Evolutionary conservation across 2,888 invertebrate genomes (phyloP).

Genomic region (Caradrina clavipalpis): DNA sequence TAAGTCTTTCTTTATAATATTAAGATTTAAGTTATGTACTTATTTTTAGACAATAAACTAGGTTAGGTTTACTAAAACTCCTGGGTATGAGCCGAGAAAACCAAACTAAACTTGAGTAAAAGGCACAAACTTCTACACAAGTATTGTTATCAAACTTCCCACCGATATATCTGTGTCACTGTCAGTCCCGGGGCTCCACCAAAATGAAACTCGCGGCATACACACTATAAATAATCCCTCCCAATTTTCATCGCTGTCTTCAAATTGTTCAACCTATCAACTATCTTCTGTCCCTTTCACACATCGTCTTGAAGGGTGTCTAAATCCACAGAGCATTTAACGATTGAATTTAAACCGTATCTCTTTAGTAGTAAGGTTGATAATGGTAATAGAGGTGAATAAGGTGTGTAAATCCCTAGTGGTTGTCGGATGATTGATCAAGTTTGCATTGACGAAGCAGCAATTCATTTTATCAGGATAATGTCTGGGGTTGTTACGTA

Average conservation of each 20-base stretch:
- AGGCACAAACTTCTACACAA: not conserved
- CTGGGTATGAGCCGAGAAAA: not conserved
- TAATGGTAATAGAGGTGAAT: not conserved
- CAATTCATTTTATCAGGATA: conserved; percentile 42
- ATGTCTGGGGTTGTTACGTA: conserved; percentile 40
- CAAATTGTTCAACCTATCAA: conserved; percentile 35
- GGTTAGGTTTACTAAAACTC: no score
- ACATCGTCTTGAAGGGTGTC: conserved; percentile 25
- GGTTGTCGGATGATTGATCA: conserved; percentile 54
- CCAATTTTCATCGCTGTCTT: conserved; percentile 37
- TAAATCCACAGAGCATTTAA: conserved; percentile 4
- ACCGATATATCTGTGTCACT: conserved; percentile 4
- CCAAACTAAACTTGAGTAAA: not conserved
- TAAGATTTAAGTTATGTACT: not conserved
- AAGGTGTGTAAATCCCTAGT: conserved; percentile 39
- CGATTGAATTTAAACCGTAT: conserved; percentile 26
- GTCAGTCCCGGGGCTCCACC: not conserved
- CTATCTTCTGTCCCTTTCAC: conserved; percentile 26
- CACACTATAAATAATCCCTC: conserved; percentile 22
- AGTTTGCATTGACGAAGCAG: conserved; percentile 38
- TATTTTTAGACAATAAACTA: not conserved
- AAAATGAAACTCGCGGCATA: conserved; percentile 23
- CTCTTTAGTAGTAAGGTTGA: not conserved
- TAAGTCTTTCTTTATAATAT: no score
- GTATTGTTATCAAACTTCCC: not conserved